Conservation (phyloP, 2,888 invertebrate genomes). For the Ormyrus thymus region DNA sequence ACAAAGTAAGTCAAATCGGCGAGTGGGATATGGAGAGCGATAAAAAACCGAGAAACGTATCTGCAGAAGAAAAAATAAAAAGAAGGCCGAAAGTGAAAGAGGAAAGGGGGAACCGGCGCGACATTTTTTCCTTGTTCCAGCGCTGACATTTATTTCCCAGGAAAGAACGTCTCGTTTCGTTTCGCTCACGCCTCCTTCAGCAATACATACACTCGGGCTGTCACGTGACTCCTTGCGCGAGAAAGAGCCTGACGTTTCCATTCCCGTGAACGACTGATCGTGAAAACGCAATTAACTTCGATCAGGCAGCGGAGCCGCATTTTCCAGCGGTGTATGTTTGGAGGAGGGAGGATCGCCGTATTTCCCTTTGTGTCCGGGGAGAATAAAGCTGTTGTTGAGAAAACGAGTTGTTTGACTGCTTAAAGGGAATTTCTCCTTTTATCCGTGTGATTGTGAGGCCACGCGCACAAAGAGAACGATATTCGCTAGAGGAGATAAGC, state of each 20-base stretch:
- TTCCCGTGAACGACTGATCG: slow-evolving; percentile 12
- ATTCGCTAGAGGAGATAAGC: slow-evolving; percentile 30
- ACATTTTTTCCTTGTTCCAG: slow-evolving; percentile 16
- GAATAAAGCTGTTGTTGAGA: no score
- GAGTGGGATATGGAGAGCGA: background rate
- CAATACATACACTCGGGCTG: slow-evolving; percentile 28
- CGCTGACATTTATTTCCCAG: slow-evolving; percentile 41
- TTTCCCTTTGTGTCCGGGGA: background rate
- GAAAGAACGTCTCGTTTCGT: slow-evolving; percentile 40
- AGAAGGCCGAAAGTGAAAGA: slow-evolving; percentile 7
- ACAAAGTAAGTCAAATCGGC: slow-evolving; percentile 34
- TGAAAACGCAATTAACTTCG: slow-evolving; percentile 24
- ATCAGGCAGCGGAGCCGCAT: background rate
- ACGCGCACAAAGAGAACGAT: slow-evolving; percentile 15
- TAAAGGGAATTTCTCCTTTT: slow-evolving; percentile 7
- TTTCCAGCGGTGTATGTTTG: no score
- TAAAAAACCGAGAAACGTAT: slow-evolving; percentile 9
- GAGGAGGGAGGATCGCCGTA: no score
- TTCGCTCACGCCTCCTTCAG: background rate
- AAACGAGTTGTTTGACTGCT: background rate
- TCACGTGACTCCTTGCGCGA: slow-evolving; percentile 7
- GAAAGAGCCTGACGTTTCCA: slow-evolving; percentile 36
- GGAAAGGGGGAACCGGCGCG: background rate
- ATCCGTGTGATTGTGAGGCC: background rate
- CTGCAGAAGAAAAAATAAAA: background rate